Percentiles rank a stretch among this genome's conserved stretches.
These are phyloP conservation scores for Yoshiicerus persimilis DNA, from an alignment of 1,140 invertebrate genomes.

Conservation along the genomic window DNA sequence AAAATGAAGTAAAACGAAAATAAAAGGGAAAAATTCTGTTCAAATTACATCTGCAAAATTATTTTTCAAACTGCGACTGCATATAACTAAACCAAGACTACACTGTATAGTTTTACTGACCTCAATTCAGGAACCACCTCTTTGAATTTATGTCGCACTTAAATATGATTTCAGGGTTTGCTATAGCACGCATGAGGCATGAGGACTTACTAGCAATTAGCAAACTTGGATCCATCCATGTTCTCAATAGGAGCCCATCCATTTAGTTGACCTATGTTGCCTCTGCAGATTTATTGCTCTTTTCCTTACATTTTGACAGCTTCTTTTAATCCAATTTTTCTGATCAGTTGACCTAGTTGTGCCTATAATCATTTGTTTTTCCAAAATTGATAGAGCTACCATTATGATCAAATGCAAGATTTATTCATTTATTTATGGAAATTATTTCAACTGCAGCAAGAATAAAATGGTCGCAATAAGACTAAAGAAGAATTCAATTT, in stretches of 20 bases:
- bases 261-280: constrained; percentile 70
- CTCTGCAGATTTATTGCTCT: constrained; percentile 63
- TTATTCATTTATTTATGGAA: too few species aligned
- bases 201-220: constrained; percentile 64
- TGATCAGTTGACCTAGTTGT: constrained; percentile 45
- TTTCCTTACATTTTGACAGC: constrained; percentile 68
- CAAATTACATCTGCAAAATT: too few species aligned
- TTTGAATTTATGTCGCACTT: too few species aligned
- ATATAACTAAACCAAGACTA: neutral
- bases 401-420: too few species aligned
- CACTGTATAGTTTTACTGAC: neutral
- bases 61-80: too few species aligned
- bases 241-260: constrained; percentile 62
- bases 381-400: too few species aligned
- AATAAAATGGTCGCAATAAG: too few species aligned
- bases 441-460: too few species aligned
- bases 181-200: too few species aligned
- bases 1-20: too few species aligned
- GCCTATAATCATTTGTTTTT: constrained; percentile 19
- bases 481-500: too few species aligned
- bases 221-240: constrained; percentile 58
- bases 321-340: constrained; percentile 58
- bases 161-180: neutral
- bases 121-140: neutral
- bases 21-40: too few species aligned